These are phyloP conservation scores for Scaptomyza montana DNA, from an alignment of 1,140 invertebrate genomes.

Conservation along the genomic window DNA sequence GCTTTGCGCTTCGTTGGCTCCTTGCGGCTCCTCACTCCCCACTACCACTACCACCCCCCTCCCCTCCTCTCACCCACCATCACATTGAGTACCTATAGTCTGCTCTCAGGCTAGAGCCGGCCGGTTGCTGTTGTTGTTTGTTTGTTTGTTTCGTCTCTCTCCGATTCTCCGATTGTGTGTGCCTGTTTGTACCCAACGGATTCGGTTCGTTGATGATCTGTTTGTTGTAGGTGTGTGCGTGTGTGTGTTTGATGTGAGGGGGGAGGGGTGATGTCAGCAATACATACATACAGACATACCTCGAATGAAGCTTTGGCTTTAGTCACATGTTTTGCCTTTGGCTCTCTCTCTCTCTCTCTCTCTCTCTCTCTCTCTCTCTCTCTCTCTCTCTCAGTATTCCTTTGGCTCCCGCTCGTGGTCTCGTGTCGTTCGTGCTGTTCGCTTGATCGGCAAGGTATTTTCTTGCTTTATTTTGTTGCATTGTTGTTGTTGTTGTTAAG, in stretches of 20 bases:
- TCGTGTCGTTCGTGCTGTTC: neutral
- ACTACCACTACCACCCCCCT: neutral
- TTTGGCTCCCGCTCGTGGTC: neutral
- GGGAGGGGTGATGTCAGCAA: constrained; percentile 31
- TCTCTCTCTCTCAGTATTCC: constrained; percentile 10
- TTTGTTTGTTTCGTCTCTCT: constrained; percentile 42
- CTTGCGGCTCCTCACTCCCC: constrained; percentile 5
- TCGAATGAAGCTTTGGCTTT: constrained; percentile 37
- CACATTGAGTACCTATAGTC: neutral
- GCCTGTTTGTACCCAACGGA: constrained; percentile 39
- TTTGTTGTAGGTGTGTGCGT: constrained; percentile 16
- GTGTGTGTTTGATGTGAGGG: neutral
- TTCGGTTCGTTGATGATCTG: constrained; percentile 60
- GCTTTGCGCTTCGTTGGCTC: constrained; percentile 50
- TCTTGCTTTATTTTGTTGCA: constrained; percentile 40
- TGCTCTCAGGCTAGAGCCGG: constrained; percentile 52
- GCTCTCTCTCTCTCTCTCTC: constrained; percentile 2
- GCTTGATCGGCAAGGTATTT: constrained; percentile 54
- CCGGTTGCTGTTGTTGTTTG: constrained; percentile 57
- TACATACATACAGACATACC: constrained; percentile 59
- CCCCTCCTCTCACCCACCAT: neutral
- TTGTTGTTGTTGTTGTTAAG: constrained; percentile 22
- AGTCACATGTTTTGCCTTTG: constrained; percentile 47
- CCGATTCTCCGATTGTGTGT: neutral
- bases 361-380: constrained; percentile 1